Evolutionary conservation across 2,113 vertebrate genomes (phyloP), one percentile per base, ranked within the genome.

Genomic region (Baryphthengus martii): DNA sequence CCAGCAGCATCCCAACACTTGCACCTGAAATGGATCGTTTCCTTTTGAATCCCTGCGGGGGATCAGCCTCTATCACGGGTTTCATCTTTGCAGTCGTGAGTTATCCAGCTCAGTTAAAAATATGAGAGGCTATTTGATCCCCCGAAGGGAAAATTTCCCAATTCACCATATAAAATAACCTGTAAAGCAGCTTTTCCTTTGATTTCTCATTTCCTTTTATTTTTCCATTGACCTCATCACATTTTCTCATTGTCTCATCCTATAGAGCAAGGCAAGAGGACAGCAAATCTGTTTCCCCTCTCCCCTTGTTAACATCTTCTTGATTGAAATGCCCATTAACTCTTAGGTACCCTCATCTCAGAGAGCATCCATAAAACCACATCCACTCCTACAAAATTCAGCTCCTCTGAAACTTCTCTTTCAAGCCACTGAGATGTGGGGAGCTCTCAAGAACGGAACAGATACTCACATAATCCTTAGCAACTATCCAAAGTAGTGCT

Each of bases 161-260:
- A 42, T 49, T 87, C 70, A n/a, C 70, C 45, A 33, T 61, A 78
- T 19, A 84, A 91, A 94, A 68, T 89, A 79, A 78, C 74, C 80
- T 78, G 37, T 81, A 94, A 87, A 91, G 74, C 77, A 95, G 70
- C 49, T 65, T 66, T 89, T 82, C 58, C 87, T 95, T 93, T 95
- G 84, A 95, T 95, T 95, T 82, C 86, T 89, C 84, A 85, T 92
- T 95, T 95, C 87, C 84, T 89, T 92, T 82, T 63, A 65, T 85
- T 96, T 97, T 96, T 89, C 95, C 91, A 87, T 93, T 85, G 94
- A 89, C 91, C 81, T 95, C 93, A 95, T 81, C 72, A 62, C 49
- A 75, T 89, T 81, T 45, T 85, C 81, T 91, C 53, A 6, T 85
- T 79, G 76, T 86, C 33, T 90, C 89, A 87, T 76, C 53, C 78